Base-by-base conservation (phyloP, 1,140 invertebrate genomes). In the Zaprionus taronus region DNA sequence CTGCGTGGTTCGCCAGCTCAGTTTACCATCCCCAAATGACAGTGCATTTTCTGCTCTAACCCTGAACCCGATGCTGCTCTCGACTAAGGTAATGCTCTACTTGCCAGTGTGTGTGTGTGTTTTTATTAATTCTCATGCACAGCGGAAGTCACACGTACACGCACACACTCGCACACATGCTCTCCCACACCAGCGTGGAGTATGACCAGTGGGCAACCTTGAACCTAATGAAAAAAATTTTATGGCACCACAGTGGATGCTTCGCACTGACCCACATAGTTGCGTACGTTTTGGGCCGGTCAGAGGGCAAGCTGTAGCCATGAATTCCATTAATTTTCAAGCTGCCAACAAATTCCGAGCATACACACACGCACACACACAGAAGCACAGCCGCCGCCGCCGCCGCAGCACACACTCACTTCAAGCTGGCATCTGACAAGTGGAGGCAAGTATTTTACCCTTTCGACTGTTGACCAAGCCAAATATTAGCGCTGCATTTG, bases 281-380 rank as follows among this genome's bases (percentile, higher is more conserved):
- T 73, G 75, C 69, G 73, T 72, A 47, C 41, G 61, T 55, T 76
- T 72, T 65, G 44, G 80, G 63, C 79, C 77, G 84, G 83, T 83
- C 77, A 72, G 70, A 55, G 84, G 65, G 71, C 84, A 89, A 81
- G 84, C 81, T 76, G 75, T 74, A 77, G 84, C 84, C 85, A 89
- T 89, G 84, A 89, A 89, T 89, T 89, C 84, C 84, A 89, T 89
- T 89, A 89, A 90, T 89, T 89, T 89, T 89, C 76, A 77, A 89
- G 85, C 84, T 89, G 85, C 84, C 81, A 90, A 77, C 57, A 74
- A 87, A 84, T 84, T 73, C 80, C 81, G 49, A 47, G 63, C 67
- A 65, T 76, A 66, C 79, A 81, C 62, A 87, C 80, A 64, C 77
- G 71, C 53, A 67, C 47, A 44, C 53, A 67, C 47, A 44, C 57